These are phyloP conservation scores for Cryptosula pallasiana DNA, from an alignment of 2,888 invertebrate genomes.

Conservation along the genomic window DNA sequence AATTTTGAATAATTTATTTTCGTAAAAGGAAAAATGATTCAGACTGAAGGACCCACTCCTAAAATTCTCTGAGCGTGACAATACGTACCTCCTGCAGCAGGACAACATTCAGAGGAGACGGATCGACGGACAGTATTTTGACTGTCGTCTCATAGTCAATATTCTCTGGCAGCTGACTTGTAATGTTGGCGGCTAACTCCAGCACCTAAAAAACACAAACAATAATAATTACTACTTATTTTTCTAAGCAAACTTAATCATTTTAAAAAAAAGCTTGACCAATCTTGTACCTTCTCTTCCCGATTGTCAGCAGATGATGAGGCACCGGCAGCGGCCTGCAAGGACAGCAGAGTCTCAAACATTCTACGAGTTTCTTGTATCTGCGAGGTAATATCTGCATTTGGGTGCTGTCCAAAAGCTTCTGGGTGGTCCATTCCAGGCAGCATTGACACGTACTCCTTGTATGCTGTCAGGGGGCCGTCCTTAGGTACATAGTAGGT, in stretches of 20 bases:
- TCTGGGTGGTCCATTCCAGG: constrained; percentile 77
- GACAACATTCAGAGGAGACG: constrained; percentile 76
- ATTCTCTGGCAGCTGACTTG: constrained; percentile 65
- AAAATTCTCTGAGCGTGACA: background rate
- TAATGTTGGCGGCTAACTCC: constrained; percentile 66
- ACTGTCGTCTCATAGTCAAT: constrained; percentile 74
- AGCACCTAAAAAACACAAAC: too few relatives aligned
- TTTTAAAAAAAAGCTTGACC: too few relatives aligned
- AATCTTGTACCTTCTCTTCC: constrained; percentile 72
- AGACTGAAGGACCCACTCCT: too few relatives aligned
- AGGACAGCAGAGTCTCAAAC: constrained; percentile 71
- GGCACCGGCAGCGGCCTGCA: constrained; percentile 59
- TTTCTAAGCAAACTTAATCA: too few relatives aligned
- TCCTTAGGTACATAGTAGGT: constrained; percentile 77
- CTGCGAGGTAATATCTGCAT: constrained; percentile 80
- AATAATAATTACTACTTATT: too few relatives aligned
- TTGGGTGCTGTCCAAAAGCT: constrained; percentile 82
- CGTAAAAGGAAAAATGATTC: too few relatives aligned
- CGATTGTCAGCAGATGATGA: constrained; percentile 61
- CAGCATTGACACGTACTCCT: constrained; percentile 71
- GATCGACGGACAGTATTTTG: constrained; percentile 68
- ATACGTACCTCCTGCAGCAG: constrained; percentile 74
- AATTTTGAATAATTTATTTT: too few relatives aligned
- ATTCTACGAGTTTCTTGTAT: constrained; percentile 72
- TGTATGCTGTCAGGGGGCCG: constrained; percentile 73